These are phyloP conservation scores for Eudasyphora cyanicolor DNA, from an alignment of 2,888 invertebrate genomes.

Conservation along the genomic window DNA sequence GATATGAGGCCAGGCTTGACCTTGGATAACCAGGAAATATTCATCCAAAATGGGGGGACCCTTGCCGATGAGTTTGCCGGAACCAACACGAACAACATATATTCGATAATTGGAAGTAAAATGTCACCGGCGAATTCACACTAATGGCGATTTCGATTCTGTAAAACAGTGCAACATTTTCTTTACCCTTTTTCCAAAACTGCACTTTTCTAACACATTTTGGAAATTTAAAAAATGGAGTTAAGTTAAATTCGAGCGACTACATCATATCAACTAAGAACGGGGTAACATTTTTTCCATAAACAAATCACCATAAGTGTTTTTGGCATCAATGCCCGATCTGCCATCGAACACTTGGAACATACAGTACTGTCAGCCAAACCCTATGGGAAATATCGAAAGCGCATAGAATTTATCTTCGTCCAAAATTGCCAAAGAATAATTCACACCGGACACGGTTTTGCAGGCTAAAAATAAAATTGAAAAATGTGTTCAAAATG, in stretches of 20 bases:
- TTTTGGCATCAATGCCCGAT: conserved; percentile 99
- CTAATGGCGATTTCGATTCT: too few species aligned
- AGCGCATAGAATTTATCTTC: conserved; percentile 99
- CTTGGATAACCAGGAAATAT: conserved; percentile 97
- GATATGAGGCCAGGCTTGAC: conserved; percentile 99
- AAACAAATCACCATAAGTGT: too few species aligned
- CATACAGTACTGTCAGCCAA: conserved; percentile 97
- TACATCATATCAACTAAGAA: too few species aligned
- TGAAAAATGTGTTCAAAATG: too few species aligned
- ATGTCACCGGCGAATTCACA: conserved; percentile 99
- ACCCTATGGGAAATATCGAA: conserved; percentile 96
- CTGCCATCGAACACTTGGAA: conserved; percentile 99
- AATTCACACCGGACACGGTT: conserved; percentile 99
- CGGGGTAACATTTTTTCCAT: too few species aligned
- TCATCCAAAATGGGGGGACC: conserved; percentile 99
- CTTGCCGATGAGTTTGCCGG: conserved; percentile 99
- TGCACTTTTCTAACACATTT: too few species aligned
- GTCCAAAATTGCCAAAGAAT: conserved; percentile 98
- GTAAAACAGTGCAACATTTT: too few species aligned
- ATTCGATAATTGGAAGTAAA: conserved; percentile 98
- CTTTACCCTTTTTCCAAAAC: too few species aligned
- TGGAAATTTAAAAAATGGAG: too few species aligned
- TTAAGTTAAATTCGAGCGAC: too few species aligned
- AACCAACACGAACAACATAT: conserved; percentile 99
- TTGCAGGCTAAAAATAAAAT: conserved; percentile 90